These are phyloP conservation scores for Cotesia chilonis DNA, from an alignment of 1,140 invertebrate species.

Conservation along the genomic window DNA sequence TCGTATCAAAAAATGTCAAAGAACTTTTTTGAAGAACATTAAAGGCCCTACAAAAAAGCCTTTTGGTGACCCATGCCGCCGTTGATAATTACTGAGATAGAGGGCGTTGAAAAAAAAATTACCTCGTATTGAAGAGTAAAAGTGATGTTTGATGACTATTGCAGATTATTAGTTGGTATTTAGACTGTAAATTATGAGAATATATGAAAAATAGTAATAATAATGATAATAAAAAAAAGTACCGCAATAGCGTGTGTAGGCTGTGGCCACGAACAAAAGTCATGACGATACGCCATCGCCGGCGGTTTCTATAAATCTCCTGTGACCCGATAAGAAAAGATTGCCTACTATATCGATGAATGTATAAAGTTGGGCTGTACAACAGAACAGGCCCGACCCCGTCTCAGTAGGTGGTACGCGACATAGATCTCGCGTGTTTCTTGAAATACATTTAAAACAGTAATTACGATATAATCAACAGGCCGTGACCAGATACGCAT, in stretches of 20 bases:
- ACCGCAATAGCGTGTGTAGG: constrained; percentile 8
- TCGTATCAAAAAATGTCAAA: too few relatives aligned
- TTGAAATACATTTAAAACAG: constrained; percentile 62
- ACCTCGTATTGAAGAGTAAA: too few relatives aligned
- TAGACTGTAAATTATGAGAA: too few relatives aligned
- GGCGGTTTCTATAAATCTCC: constrained; percentile 49
- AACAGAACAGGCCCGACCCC: neutral
- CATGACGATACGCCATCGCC: constrained; percentile 46
- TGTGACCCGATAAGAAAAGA: constrained; percentile 50
- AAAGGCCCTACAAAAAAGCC: too few relatives aligned
- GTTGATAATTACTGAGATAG: too few relatives aligned
- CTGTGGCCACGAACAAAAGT: constrained; percentile 34
- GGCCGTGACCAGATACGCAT: constrained; percentile 61
- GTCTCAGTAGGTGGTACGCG: neutral
- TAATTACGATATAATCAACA: constrained; percentile 63
- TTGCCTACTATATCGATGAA: constrained; percentile 38
- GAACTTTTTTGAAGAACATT: too few relatives aligned
- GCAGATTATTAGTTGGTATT: too few relatives aligned
- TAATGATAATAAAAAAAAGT: constrained; percentile 1
- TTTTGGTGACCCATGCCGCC: too few relatives aligned
- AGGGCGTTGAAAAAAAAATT: too few relatives aligned
- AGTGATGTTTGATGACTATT: too few relatives aligned
- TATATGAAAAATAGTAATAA: too few relatives aligned
- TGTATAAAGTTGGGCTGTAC: constrained; percentile 18
- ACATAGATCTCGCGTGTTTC: constrained; percentile 52